Conservation (phyloP, 2,888 invertebrate species). For the Cremastinae sp. region DNA sequence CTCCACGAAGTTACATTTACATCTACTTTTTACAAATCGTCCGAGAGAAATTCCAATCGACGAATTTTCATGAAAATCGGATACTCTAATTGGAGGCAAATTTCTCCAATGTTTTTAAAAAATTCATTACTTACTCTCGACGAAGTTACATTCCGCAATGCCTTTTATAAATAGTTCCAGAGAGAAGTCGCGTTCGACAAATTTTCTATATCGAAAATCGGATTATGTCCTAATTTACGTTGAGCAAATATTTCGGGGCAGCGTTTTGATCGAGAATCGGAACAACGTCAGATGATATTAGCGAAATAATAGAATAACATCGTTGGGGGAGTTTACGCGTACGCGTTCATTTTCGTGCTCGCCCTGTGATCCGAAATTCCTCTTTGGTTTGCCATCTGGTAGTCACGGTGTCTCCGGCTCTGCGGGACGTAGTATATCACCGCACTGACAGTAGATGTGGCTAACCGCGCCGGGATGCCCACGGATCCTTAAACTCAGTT, state of each 20-base stretch:
- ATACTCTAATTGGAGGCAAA: too few species aligned
- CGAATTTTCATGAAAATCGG: too few species aligned
- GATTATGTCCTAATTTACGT: not conserved
- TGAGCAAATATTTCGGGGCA: not conserved
- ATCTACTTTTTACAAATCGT: too few species aligned
- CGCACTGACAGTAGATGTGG: constrained; percentile 29
- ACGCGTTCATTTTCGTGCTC: constrained; percentile 14
- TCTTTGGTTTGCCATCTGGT: constrained; percentile 30
- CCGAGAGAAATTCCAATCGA: too few species aligned
- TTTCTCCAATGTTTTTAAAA: too few species aligned
- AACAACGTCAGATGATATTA: constrained; percentile 22
- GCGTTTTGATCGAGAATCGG: not conserved
- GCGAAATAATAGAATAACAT: constrained; percentile 41
- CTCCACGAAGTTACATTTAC: too few species aligned
- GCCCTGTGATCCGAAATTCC: constrained; percentile 12
- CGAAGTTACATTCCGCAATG: too few species aligned
- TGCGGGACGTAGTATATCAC: constrained; percentile 29
- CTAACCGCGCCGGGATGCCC: constrained; percentile 38
- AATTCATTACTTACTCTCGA: too few species aligned
- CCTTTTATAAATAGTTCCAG: too few species aligned
- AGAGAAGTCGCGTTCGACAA: too few species aligned
- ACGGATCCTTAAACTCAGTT: constrained; percentile 47
- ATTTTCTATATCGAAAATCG: not conserved
- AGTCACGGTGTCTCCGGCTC: constrained; percentile 14
- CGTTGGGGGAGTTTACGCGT: constrained; percentile 2